These are phyloP conservation scores for Kryphioiulus occultus DNA, from an alignment of 2,888 invertebrate species.

Conservation along the genomic window DNA sequence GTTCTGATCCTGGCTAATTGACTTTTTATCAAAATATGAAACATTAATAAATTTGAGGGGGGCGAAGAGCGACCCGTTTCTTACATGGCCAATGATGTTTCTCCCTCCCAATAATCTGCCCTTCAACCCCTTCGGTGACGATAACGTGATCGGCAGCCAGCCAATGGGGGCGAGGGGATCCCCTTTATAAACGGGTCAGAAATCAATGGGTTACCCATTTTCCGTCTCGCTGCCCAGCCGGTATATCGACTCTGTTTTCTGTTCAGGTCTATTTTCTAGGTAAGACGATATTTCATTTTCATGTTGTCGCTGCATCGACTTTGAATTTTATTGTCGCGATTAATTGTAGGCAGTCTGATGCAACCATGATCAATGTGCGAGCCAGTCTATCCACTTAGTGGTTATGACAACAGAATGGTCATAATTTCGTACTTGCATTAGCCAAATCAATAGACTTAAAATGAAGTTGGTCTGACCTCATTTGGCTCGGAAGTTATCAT, in stretches of 20 bases:
- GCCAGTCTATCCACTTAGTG: too few species aligned
- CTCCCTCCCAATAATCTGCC: background rate
- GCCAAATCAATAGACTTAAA: too few species aligned
- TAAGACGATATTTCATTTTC: background rate
- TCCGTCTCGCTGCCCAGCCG: background rate
- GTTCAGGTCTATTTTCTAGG: background rate
- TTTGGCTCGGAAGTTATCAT: too few species aligned
- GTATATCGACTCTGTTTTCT: background rate
- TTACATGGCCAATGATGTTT: background rate
- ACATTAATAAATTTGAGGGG: background rate
- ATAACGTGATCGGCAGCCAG: background rate
- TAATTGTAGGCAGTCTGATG: too few species aligned
- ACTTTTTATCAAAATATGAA: background rate
- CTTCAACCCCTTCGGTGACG: background rate
- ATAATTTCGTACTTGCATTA: too few species aligned
- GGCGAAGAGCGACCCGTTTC: background rate
- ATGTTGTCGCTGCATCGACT: too few species aligned
- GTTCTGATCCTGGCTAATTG: background rate
- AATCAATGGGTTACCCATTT: slow-evolving; percentile 7
- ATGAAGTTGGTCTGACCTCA: too few species aligned
- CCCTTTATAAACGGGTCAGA: background rate
- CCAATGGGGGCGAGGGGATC: background rate
- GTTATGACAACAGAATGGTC: too few species aligned
- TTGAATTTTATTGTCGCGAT: too few species aligned
- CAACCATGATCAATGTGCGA: too few species aligned